Evolutionary conservation across 2,113 vertebrate species (phyloP), one percentile per base, ranked within the genome.

Genomic region (Ptyas mucosa): DNA sequence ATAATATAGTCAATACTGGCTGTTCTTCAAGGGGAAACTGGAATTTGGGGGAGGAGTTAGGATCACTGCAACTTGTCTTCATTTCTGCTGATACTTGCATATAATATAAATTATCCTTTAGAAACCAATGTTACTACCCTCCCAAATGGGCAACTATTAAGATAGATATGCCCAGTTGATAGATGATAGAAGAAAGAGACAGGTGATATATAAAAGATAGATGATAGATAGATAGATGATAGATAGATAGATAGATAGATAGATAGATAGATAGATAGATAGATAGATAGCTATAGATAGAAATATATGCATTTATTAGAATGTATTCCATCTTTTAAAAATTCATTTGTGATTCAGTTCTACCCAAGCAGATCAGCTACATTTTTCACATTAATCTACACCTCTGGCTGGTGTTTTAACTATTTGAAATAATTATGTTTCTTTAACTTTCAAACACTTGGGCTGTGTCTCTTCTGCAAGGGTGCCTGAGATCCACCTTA

Each of bases 371-470:
- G 39, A 89, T 89, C 23, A 85, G 43, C 46, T 34, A n/a, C 8
- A 92, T 58, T 85, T 92, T 85, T 64, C 39, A 49, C 12, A 90
- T 34, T 26, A 85, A 55, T 86, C 5, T 29, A 11, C 15, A 29
- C 43, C 49, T 88, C n/a, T 85, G 88, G 54, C 29, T 7, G 57
- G 15, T 10, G 26, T 23, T 57, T 85, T 93, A 81, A 24, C 43
- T 55, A 86, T 93, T 46, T 90, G 69, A 90, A 86, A 90, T 51
- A 51, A 43, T 89, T n/a, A 85, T 24, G 8, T 39, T 85, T 93
- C 75, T 86, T 93, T 86, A 90, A 86, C 75, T 90, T 85, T 58
- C 26, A 61, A 93, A 90, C 88, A 86, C 21, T n/a, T 90, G 58
- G 29, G 54, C 58, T 61, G 29, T 52, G 21, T 61, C 85, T 92